Percentiles rank a stretch among this genome's conserved stretches.
These are phyloP conservation scores for Cyanoliseus patagonus DNA, from an alignment of 2,113 vertebrate species.

Conservation along the genomic window DNA sequence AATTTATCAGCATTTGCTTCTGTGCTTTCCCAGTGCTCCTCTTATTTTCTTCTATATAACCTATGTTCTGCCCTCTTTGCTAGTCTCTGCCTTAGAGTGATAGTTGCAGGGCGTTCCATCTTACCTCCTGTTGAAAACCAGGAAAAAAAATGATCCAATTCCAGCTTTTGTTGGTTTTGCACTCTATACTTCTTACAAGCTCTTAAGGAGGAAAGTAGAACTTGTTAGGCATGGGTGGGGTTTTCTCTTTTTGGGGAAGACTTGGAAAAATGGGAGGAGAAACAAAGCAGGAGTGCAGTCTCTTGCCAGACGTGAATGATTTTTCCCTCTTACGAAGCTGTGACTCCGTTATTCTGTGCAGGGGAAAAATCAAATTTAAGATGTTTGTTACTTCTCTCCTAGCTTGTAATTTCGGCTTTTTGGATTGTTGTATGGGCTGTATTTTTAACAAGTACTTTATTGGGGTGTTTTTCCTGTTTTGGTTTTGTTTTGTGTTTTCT, in stretches of 20 bases:
- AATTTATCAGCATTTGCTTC: background rate
- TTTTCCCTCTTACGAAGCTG: background rate
- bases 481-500: background rate
- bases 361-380: background rate
- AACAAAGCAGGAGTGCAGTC: background rate
- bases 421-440: background rate
- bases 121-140: background rate
- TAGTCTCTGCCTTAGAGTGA: background rate
- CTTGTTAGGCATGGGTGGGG: background rate
- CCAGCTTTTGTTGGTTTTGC: background rate
- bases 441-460: background rate
- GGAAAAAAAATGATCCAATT: background rate
- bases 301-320: background rate
- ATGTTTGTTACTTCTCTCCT: background rate
- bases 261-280: slow-evolving; percentile 4
- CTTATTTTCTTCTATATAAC: background rate
- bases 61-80: background rate
- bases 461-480: background rate
- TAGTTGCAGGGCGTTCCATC: background rate
- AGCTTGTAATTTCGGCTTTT: background rate
- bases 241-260: background rate
- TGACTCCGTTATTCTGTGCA: background rate
- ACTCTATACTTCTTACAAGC: background rate
- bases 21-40: background rate
- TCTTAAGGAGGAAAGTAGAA: background rate